Conservation (phyloP, 2,113 vertebrate genomes). For the Oplegnathus fasciatus region DNA sequence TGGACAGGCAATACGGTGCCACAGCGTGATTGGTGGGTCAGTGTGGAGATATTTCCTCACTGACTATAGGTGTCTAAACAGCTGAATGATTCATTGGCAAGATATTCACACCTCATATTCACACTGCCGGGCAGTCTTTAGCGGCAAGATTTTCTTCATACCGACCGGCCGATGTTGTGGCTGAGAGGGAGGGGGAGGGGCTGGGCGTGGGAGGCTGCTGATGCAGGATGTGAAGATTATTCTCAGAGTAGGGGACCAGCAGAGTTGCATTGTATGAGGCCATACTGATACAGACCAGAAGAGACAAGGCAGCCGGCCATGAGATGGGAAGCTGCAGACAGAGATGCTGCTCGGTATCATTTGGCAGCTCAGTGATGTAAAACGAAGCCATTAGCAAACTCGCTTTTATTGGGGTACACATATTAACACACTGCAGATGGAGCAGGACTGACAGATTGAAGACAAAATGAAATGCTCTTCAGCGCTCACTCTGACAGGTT, state of each 20-base stretch:
- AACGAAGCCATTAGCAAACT: conserved; percentile 48
- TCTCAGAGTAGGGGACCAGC: conserved; percentile 12
- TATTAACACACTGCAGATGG: conserved; percentile 35
- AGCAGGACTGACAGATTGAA: conserved; percentile 38
- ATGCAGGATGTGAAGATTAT: conserved; percentile 23
- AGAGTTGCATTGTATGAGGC: conserved; percentile 11
- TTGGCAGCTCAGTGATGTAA: conserved; percentile 52
- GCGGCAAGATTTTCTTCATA: conserved; percentile 3
- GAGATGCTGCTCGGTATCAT: conserved; percentile 39
- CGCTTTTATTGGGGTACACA: conserved; percentile 18
- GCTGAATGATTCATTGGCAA: not conserved
- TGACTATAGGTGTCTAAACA: not conserved
- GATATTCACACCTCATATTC: conserved; percentile 19
- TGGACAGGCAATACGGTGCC: not conserved
- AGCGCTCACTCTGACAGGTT: not conserved
- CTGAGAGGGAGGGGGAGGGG: not conserved
- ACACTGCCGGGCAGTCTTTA: conserved; percentile 10
- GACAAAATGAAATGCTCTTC: conserved; percentile 25
- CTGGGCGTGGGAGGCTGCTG: conserved; percentile 2
- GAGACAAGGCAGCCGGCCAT: conserved; percentile 32
- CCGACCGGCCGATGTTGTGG: conserved; percentile 3
- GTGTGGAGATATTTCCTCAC: conserved; percentile 19
- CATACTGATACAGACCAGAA: conserved; percentile 26
- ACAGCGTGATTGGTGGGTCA: not conserved
- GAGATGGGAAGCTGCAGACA: conserved; percentile 37